Conservation (phyloP, 2,797 vertebrate genomes). For the Myotis pilosus region DNA sequence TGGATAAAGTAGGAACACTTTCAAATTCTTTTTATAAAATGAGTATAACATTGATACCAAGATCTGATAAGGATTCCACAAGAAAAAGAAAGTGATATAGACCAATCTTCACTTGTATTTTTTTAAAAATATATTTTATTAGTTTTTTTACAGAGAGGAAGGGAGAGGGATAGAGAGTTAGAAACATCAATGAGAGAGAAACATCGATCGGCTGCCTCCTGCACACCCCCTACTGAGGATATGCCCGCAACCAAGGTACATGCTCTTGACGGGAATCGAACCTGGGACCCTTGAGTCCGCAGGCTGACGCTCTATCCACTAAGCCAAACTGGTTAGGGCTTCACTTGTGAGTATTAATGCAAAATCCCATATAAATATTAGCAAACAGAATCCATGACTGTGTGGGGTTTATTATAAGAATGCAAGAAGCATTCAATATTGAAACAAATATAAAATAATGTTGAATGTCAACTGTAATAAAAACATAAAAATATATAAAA, state of each 20-base stretch:
- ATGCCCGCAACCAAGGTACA: no score
- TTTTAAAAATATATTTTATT: no score
- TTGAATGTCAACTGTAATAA: neutral
- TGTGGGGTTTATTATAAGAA: constrained; percentile 25
- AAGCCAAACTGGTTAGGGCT: no score
- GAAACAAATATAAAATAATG: neutral
- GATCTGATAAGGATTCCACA: constrained; percentile 26
- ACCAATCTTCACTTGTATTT: neutral
- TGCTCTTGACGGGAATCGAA: no score
- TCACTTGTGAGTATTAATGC: neutral
- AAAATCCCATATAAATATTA: constrained; percentile 44
- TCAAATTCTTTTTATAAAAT: constrained; percentile 28
- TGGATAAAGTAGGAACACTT: constrained; percentile 28
- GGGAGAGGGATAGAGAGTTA: no score
- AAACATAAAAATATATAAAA: neutral
- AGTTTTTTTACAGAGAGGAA: no score
- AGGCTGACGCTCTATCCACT: no score
- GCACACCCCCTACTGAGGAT: no score
- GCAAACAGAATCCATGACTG: neutral
- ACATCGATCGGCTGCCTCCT: no score
- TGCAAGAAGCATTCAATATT: constrained; percentile 32
- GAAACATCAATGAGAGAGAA: no score
- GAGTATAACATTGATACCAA: constrained; percentile 34
- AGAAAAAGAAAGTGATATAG: constrained; percentile 22
- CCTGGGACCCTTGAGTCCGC: no score